A percentile compares a stretch with the other conserved stretches of the same genome.
Conservation (phyloP, 2,888 invertebrate genomes). For the Tetragnatha montana region DNA sequence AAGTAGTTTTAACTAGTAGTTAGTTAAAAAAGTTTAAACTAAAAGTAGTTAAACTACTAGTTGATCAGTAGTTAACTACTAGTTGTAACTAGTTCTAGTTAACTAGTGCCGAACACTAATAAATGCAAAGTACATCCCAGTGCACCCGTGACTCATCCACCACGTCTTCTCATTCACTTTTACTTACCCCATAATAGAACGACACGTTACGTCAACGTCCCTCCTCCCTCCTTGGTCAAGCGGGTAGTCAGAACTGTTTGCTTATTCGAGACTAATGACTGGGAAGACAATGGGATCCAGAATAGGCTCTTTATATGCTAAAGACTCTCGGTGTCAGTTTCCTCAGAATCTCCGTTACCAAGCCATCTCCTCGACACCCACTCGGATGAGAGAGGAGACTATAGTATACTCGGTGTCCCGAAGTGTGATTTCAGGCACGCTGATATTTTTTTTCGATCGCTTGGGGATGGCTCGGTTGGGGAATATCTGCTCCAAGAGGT, state of each 20-base stretch:
- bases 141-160: not conserved
- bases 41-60: no score
- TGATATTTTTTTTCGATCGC: not conserved
- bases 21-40: no score
- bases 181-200: not conserved
- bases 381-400: not conserved
- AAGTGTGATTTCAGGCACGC: not conserved
- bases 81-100: no score
- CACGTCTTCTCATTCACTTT: not conserved
- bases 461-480: not conserved
- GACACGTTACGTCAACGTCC: not conserved
- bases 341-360: conserved; percentile 18
- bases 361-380: conserved; percentile 9
- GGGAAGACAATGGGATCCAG: conserved; percentile 24
- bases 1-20: no score
- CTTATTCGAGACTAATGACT: conserved; percentile 18
- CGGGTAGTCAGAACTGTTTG: conserved; percentile 9
- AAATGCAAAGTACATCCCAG: not conserved
- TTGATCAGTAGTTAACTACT: no score
- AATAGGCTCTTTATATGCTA: conserved; percentile 26
- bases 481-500: not conserved
- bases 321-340: conserved; percentile 7
- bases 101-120: no score
- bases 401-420: not conserved
- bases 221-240: conserved; percentile 34